phyloP scores from a whole-genome alignment of 2,888 invertebrate genomes.

The Helobdella robusta region DNA sequence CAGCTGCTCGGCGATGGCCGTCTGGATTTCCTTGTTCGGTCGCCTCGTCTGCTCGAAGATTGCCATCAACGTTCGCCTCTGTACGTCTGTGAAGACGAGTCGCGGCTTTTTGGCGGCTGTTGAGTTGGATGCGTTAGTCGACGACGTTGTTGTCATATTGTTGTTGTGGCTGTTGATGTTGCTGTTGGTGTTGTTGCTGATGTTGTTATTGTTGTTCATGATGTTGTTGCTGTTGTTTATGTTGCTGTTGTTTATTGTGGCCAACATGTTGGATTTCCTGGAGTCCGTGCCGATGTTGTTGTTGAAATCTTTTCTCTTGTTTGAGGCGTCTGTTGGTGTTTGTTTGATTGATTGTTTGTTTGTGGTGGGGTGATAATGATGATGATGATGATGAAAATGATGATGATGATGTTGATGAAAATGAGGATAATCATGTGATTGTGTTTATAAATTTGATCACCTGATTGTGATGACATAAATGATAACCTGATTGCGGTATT shows the following conservation, averaged over 20 bases:
- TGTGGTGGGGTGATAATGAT: too few species aligned
- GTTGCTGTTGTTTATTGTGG: background rate
- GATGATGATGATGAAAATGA: too few species aligned
- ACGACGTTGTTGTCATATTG: slow-evolving; percentile 9
- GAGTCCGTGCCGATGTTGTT: background rate
- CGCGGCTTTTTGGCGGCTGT: slow-evolving; percentile 47
- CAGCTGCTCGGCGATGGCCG: slow-evolving; percentile 91
- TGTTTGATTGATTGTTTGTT: too few species aligned
- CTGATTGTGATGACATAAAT: too few species aligned
- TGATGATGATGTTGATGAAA: too few species aligned
- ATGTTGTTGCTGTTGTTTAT: slow-evolving; percentile 8
- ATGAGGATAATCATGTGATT: too few species aligned
- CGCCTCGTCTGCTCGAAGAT: slow-evolving; percentile 99
- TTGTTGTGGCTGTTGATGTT: slow-evolving; percentile 13
- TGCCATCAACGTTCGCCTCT: slow-evolving; percentile 98
- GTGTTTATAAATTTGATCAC: too few species aligned
- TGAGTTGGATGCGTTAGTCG: background rate
- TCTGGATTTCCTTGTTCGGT: slow-evolving; percentile 99
- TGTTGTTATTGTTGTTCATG: slow-evolving; percentile 5
- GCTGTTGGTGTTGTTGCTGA: slow-evolving; percentile 1
- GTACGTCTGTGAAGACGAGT: slow-evolving; percentile 99
- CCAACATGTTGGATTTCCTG: background rate
- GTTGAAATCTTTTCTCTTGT: slow-evolving; percentile 14
- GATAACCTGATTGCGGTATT: too few species aligned
- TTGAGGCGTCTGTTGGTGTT: too few species aligned